Conservation (phyloP, 2,113 vertebrate species). For the Tenrec ecaudatus region DNA sequence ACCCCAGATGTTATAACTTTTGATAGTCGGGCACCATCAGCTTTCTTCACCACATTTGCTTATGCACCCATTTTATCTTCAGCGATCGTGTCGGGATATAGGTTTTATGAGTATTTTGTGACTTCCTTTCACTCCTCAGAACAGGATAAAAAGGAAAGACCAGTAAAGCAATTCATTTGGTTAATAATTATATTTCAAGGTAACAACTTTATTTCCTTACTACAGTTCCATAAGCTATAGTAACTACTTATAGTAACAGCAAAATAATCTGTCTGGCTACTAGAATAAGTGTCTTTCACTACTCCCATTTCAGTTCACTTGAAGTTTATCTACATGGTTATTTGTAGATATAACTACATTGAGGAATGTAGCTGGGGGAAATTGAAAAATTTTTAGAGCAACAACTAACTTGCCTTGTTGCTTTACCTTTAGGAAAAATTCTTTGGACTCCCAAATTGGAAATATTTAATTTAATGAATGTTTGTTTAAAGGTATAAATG, state of each 20-base stretch:
- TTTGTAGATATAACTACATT: no score
- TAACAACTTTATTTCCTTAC: slow-evolving; percentile 3
- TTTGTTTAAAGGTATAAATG: not conserved
- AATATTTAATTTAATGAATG: not conserved
- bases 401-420: not conserved
- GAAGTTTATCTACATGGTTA: not conserved
- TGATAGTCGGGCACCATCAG: no score
- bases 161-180: slow-evolving; percentile 28
- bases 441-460: not conserved
- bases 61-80: no score
- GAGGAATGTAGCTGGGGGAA: not conserved
- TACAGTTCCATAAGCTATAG: slow-evolving; percentile 4
- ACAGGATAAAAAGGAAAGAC: slow-evolving; percentile 18
- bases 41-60: no score
- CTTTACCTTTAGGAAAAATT: not conserved
- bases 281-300: slow-evolving; percentile 10
- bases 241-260: not conserved
- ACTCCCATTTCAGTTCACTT: not conserved
- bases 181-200: not conserved
- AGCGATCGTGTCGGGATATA: no score
- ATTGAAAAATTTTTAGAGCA: not conserved
- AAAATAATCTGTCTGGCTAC: not conserved
- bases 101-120: slow-evolving; percentile 27
- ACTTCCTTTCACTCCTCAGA: not conserved
- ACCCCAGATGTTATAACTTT: no score